Conservation (phyloP, 2,888 invertebrate genomes). For the Melanostoma mellinum region DNA sequence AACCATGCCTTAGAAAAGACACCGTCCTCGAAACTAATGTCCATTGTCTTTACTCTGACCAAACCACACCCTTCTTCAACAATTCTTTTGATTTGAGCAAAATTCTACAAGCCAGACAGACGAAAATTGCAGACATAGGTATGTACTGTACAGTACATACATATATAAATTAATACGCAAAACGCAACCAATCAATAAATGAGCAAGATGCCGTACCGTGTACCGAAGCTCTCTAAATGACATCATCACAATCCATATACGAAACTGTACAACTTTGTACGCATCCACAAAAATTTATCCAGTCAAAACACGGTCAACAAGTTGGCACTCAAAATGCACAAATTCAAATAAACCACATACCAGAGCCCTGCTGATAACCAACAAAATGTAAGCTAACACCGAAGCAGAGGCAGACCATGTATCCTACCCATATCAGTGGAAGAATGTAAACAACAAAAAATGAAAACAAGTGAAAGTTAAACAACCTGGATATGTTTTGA, state of each 20-base stretch:
- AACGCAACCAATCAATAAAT: too few relatives aligned
- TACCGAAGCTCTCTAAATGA: slow-evolving; percentile 31
- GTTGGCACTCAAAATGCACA: background rate
- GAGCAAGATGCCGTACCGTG: background rate
- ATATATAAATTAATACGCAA: too few relatives aligned
- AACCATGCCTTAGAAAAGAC: too few relatives aligned
- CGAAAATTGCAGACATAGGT: too few relatives aligned
- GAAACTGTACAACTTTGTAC: background rate
- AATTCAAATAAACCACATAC: background rate
- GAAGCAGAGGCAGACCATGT: background rate
- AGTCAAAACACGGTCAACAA: slow-evolving; percentile 46
- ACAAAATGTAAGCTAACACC: slow-evolving; percentile 55
- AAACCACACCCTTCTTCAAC: too few relatives aligned
- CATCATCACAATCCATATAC: slow-evolving; percentile 55
- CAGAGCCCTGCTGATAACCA: background rate
- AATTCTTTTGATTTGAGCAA: too few relatives aligned
- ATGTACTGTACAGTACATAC: too few relatives aligned
- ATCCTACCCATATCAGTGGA: slow-evolving; percentile 1
- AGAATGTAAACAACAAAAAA: slow-evolving; percentile 57
- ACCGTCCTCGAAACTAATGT: too few relatives aligned
- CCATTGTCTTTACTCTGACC: too few relatives aligned
- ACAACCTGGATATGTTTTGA: slow-evolving; percentile 36
- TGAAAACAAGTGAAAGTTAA: slow-evolving; percentile 15
- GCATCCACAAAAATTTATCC: background rate
- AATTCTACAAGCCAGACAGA: too few relatives aligned